Conservation (phyloP, 2,113 vertebrate species). For the Ardeotis arabs region DNA sequence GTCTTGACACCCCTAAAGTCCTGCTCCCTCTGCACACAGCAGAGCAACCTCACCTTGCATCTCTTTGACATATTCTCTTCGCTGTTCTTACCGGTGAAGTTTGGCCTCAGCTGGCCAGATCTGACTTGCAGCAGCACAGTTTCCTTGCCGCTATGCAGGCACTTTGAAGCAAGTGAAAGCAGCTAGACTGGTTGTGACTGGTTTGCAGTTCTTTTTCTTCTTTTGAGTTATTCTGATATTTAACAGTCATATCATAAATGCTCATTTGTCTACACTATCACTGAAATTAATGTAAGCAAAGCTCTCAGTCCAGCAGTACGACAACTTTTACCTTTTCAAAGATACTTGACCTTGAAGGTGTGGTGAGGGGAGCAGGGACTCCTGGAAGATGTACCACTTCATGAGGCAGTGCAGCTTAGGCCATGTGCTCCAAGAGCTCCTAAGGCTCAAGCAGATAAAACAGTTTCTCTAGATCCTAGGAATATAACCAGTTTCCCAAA, state of each 20-base stretch:
- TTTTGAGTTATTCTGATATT: not conserved
- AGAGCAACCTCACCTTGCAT: not conserved
- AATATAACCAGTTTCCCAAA: not conserved
- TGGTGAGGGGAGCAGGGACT: not conserved
- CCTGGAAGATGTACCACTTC: not conserved
- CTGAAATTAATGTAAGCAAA: not conserved
- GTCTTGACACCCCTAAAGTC: not conserved
- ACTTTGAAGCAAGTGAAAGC: not conserved
- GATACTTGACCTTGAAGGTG: not conserved
- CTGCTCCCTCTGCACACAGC: not conserved
- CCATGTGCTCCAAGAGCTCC: not conserved
- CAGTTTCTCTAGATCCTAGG: not conserved
- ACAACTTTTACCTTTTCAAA: not conserved
- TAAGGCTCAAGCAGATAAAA: not conserved
- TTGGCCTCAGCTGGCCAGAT: not conserved
- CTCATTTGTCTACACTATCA: not conserved
- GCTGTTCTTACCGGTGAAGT: not conserved
- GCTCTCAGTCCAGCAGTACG: not conserved
- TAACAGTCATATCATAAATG: not conserved
- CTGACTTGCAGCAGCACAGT: not conserved
- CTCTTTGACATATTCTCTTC: not conserved
- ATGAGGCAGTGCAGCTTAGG: not conserved
- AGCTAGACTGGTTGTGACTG: not conserved
- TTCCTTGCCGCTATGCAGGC: not conserved
- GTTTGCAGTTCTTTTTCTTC: not conserved